phyloP scores from a whole-genome alignment of 2,888 invertebrate species.

The Mythimna vitellina region DNA sequence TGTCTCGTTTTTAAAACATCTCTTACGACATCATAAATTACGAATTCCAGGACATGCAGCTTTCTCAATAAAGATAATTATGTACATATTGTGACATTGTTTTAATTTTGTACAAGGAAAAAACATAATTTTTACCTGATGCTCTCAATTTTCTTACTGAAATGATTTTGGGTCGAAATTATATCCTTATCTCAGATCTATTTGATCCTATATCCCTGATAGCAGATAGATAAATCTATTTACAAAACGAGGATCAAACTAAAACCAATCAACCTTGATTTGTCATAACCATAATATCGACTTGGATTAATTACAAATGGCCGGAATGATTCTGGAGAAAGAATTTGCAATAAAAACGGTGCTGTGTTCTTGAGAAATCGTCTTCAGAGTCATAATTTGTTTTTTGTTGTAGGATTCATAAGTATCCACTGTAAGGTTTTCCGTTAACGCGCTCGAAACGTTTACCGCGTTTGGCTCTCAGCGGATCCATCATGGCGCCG shows the following conservation, averaged over 20 bases:
- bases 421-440: not conserved
- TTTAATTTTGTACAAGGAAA: conserved; percentile 27
- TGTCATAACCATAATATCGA: conserved; percentile 8
- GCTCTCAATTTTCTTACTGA: not conserved
- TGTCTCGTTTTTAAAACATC: conserved; percentile 20
- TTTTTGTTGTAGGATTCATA: not conserved
- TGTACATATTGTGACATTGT: not conserved
- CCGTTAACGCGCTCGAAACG: no score
- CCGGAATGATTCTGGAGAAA: conserved; percentile 12
- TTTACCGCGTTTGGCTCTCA: no score
- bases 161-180: no score
- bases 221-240: not conserved
- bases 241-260: conserved; percentile 1
- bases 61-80: conserved; percentile 3
- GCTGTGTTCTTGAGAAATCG: not conserved
- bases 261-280: conserved; percentile 15
- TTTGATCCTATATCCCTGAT: not conserved
- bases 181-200: not conserved
- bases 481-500: no score
- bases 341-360: conserved; percentile 11
- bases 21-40: conserved; percentile 33
- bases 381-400: not conserved
- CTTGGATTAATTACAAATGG: conserved; percentile 40
- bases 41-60: not conserved
- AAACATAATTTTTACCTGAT: not conserved